Conservation (phyloP, 2,113 vertebrate genomes). For the Centrocercus urophasianus region DNA sequence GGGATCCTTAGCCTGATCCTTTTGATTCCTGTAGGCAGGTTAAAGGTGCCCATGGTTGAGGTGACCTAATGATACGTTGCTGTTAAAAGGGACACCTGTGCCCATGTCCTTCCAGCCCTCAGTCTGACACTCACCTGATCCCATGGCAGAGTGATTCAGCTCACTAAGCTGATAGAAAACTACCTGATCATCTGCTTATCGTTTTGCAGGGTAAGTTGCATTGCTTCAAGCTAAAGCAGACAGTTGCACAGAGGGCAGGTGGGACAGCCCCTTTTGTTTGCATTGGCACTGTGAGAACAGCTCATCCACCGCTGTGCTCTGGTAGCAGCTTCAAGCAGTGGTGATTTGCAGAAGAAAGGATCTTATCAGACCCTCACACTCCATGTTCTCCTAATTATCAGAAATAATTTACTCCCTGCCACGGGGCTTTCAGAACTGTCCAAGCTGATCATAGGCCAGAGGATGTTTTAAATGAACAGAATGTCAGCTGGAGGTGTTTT, state of each 20-base stretch:
- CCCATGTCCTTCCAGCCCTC: background rate
- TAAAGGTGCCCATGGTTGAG: background rate
- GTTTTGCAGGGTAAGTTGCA: background rate
- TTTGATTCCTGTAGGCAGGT: background rate
- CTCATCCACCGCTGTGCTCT: rapidly evolving
- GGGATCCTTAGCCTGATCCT: background rate
- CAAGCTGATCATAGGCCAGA: background rate
- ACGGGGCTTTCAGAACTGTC: background rate
- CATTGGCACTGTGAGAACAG: background rate
- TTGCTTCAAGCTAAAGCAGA: background rate
- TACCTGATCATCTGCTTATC: background rate
- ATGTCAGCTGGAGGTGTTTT: background rate
- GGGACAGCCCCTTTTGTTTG: rapidly evolving
- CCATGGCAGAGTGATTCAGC: background rate
- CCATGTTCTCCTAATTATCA: background rate
- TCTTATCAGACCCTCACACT: background rate
- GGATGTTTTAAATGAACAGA: background rate
- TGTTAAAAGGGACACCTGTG: background rate
- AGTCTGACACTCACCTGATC: rapidly evolving
- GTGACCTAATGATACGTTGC: background rate
- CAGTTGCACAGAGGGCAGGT: background rate
- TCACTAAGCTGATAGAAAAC: background rate
- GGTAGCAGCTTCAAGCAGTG: background rate
- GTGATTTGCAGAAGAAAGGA: background rate
- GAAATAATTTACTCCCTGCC: background rate